Evolutionary conservation across 2,888 invertebrate genomes (phyloP).

Genomic region (Pandemis cinnamomeana): DNA sequence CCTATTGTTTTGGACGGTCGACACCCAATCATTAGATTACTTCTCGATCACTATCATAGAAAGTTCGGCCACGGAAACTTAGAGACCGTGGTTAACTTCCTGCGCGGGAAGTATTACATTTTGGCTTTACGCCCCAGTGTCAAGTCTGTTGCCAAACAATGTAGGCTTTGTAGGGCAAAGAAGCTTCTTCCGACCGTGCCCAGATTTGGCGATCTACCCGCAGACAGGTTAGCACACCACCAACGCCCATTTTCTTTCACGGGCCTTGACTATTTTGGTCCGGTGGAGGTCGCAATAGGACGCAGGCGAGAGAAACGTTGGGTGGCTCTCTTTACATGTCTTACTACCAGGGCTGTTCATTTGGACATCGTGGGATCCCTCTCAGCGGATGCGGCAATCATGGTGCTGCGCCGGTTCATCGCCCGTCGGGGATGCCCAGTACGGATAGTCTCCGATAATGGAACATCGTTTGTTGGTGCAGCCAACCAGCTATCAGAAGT

Average conservation of each 20-base stretch:
- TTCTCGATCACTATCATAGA: too few relatives aligned
- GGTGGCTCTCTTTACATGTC: too few relatives aligned
- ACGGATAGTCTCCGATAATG: slow-evolving; percentile 1
- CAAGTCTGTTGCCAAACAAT: too few relatives aligned
- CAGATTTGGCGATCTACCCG: background rate
- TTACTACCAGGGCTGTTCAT: too few relatives aligned
- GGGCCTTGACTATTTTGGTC: background rate
- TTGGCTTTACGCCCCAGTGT: too few relatives aligned
- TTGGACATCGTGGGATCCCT: background rate
- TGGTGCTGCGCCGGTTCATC: slow-evolving; percentile 1
- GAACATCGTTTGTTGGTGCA: background rate
- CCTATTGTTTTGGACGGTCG: too few relatives aligned
- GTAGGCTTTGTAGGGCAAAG: too few relatives aligned
- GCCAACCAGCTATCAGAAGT: background rate
- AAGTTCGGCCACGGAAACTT: too few relatives aligned
- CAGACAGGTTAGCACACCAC: background rate
- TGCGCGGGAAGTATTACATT: too few relatives aligned
- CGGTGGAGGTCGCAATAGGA: background rate
- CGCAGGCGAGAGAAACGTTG: background rate
- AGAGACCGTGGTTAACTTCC: too few relatives aligned
- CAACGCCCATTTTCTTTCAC: background rate
- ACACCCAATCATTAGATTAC: too few relatives aligned
- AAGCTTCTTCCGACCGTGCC: too few relatives aligned
- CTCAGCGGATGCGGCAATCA: slow-evolving; percentile 4
- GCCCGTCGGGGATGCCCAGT: slow-evolving; percentile 3